Percentiles rank a stretch among this genome's conserved stretches.
Evolutionary conservation across 2,113 vertebrate species (phyloP).

Genomic region (Peromyscus polionotus): DNA sequence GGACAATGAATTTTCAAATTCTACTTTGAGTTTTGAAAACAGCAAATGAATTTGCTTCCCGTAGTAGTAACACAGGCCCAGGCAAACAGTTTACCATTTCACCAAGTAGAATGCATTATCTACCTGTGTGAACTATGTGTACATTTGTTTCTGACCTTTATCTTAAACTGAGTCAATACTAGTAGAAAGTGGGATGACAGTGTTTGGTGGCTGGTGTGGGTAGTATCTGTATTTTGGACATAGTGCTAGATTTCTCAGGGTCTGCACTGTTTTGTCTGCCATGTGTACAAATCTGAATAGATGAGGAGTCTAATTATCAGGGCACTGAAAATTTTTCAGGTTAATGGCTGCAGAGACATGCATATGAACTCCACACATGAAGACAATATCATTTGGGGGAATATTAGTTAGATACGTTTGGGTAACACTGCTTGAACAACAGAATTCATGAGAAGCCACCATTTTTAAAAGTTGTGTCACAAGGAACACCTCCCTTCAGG

Average conservation of each 20-base stretch:
- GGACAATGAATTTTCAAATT: neutral
- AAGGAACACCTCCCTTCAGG: neutral
- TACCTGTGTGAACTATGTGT: neutral
- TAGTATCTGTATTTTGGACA: neutral
- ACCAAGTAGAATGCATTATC: neutral
- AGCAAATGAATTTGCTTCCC: neutral
- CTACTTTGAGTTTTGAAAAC: neutral
- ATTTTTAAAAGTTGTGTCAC: neutral
- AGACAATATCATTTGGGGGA: neutral
- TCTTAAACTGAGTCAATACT: neutral
- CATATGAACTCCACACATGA: neutral
- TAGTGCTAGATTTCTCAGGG: neutral
- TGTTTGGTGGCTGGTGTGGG: neutral
- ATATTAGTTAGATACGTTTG: neutral
- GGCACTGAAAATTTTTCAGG: neutral
- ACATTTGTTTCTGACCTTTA: neutral
- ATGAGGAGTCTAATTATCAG: fast-evolving
- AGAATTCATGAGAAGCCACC: neutral
- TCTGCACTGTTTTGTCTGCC: neutral
- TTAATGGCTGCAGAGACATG: neutral
- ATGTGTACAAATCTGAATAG: fast-evolving
- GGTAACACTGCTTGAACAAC: neutral
- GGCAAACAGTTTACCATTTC: neutral
- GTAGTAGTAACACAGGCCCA: neutral
- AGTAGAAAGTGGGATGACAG: neutral